These are phyloP conservation scores for Drosophila biarmipes DNA, from an alignment of 1,140 invertebrate species.

Conservation along the genomic window DNA sequence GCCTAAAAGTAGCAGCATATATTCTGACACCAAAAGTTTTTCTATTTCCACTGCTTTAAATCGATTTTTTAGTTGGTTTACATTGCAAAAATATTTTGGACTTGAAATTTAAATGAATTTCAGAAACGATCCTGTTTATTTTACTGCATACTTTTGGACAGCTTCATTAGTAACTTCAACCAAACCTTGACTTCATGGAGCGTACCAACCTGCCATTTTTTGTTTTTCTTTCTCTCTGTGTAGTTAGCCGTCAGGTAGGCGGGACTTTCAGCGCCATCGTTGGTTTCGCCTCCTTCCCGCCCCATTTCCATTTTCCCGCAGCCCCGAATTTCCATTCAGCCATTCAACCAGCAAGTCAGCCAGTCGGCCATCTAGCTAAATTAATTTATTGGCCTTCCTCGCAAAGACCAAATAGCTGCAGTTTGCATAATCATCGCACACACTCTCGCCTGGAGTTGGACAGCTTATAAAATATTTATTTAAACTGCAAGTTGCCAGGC, in stretches of 20 bases:
- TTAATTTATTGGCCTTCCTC: slow-evolving; percentile 79
- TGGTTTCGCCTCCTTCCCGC: slow-evolving; percentile 30
- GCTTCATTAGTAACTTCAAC: no score
- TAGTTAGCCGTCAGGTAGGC: slow-evolving; percentile 20
- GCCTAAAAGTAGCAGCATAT: no score
- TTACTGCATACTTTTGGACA: no score
- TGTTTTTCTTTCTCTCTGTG: neutral
- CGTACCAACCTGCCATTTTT: neutral
- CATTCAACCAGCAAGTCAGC: slow-evolving; percentile 50
- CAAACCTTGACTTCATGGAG: no score
- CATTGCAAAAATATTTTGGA: no score
- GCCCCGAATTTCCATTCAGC: slow-evolving; percentile 40
- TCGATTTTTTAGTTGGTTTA: no score
- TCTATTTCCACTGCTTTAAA: no score
- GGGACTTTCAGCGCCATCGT: slow-evolving; percentile 36
- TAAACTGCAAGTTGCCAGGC: slow-evolving; percentile 66
- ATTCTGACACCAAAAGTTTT: no score
- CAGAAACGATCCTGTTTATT: no score
- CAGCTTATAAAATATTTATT: slow-evolving; percentile 78
- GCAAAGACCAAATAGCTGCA: slow-evolving; percentile 76
- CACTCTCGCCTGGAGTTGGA: slow-evolving; percentile 18
- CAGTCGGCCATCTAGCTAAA: slow-evolving; percentile 63
- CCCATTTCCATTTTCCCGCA: slow-evolving; percentile 9
- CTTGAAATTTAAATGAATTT: no score
- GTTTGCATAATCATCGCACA: slow-evolving; percentile 76